Conservation (phyloP, 2,797 vertebrate species). For the Synanceia verrucosa region DNA sequence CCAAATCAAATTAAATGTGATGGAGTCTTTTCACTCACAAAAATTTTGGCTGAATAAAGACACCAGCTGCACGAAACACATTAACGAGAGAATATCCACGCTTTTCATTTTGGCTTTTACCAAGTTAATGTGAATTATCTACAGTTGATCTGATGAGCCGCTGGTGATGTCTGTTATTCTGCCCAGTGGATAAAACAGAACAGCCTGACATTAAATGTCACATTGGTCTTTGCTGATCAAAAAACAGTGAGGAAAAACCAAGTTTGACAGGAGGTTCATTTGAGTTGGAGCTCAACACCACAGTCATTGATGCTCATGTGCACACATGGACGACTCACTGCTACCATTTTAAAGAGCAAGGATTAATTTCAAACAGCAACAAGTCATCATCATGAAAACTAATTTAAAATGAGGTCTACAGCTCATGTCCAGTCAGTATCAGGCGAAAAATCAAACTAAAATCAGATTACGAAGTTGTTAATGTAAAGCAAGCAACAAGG, state of each 20-base stretch:
- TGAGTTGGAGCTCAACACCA: not conserved
- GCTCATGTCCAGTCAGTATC: not conserved
- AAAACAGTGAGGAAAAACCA: not conserved
- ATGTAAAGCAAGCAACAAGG: not conserved
- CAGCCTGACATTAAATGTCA: not conserved
- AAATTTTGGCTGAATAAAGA: conserved; percentile 1
- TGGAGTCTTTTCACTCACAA: not conserved
- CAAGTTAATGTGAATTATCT: not conserved
- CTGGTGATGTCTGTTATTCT: not conserved
- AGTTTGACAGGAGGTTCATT: not conserved
- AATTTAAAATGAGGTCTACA: not conserved
- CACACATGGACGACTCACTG: not conserved
- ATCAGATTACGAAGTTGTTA: not conserved
- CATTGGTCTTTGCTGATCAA: not conserved
- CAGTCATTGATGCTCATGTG: not conserved
- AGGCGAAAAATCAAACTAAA: not conserved
- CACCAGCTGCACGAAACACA: conserved; percentile 21
- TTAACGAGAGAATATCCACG: not conserved
- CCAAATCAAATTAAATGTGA: too few relatives aligned
- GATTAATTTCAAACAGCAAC: not conserved
- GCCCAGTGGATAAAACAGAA: not conserved
- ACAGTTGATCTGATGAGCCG: conserved; percentile 1
- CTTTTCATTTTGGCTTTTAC: not conserved
- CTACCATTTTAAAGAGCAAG: not conserved
- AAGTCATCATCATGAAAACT: not conserved